A percentile compares a stretch with the other conserved stretches of the same genome.
Conservation (phyloP, 2,888 invertebrate genomes). For the Lamproptera curius region DNA sequence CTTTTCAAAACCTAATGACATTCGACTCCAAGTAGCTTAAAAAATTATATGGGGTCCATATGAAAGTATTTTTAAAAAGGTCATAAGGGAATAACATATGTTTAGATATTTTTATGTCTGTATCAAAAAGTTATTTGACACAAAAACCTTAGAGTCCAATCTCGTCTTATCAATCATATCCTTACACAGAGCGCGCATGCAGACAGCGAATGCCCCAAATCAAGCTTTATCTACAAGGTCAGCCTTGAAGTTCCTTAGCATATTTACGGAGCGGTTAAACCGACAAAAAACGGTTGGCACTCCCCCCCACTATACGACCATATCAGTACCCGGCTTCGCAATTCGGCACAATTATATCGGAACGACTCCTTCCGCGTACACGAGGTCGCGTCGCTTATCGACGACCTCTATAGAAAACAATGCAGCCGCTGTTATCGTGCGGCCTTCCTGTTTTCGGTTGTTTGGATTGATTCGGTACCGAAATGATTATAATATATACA, state of each 20-base stretch:
- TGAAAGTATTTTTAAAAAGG: too few species aligned
- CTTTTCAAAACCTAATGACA: too few species aligned
- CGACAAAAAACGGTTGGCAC: conserved; percentile 45
- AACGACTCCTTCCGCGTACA: conserved; percentile 60
- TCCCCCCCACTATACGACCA: conserved; percentile 25
- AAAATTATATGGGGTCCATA: too few species aligned
- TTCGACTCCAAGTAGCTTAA: too few species aligned
- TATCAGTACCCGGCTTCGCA: conserved; percentile 28
- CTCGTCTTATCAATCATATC: conserved; percentile 41
- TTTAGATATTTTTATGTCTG: too few species aligned
- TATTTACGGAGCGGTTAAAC: conserved; percentile 54
- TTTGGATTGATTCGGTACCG: conserved; percentile 24
- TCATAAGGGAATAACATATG: too few species aligned
- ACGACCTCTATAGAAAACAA: conserved; percentile 56
- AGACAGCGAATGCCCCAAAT: conserved; percentile 57
- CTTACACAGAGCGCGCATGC: conserved; percentile 40
- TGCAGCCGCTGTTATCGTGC: conserved; percentile 54
- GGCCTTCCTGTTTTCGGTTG: conserved; percentile 47
- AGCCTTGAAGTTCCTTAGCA: conserved; percentile 69
- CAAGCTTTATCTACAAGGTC: conserved; percentile 67
- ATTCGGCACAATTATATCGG: conserved; percentile 50
- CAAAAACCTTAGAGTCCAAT: too few species aligned
- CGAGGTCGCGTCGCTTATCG: conserved; percentile 64
- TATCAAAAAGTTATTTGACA: too few species aligned
- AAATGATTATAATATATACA: conserved; percentile 4